Base-by-base conservation (phyloP, 2,113 vertebrate genomes). In the Hirundichthys speculiger region DNA sequence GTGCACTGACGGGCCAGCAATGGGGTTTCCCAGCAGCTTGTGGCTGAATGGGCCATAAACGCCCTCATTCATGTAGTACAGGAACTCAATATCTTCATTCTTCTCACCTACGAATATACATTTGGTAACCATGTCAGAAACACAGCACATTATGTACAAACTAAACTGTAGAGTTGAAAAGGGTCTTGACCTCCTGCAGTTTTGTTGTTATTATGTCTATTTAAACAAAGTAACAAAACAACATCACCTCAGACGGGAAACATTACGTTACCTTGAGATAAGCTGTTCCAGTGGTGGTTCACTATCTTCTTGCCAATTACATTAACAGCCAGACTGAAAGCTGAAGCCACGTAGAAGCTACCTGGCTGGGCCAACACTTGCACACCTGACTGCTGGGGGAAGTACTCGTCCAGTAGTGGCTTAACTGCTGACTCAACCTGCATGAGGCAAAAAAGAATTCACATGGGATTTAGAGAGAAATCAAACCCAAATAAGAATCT, bases 1-100 rank as follows among this genome's bases (percentile, higher is more conserved):
- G 92, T 95, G 95, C 90, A 96, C 94, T 85, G 93, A 83, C 0
- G 92, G 92, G 22, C 77, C 81, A 59, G 88, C 30, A 58, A 92
- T 85, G 55, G 61, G 52, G 76, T 86, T 90, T 75, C 91, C 92
- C 82, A 95, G 94, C 69, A 99, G 92, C 92, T 96, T 97, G 88
- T 90, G 93, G 78, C 93, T 93, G 91, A 99, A 99, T 84, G 96
- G 96, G 78, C 97, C 97, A 90, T 98, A 99, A 87, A 99, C 95
- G 83, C 97, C 97, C 84, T 98, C 96, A 71, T 96, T 99, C 92
- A 99, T 93, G 88, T 96, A 95, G 85, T 98, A 99, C 25, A 95
- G 87, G 87, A 97, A 98, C 83, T 93, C 90, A 18, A 94, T 91
- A 62, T 94, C 91, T 83, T 94, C 92, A 69, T 85, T 92, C 86